Conservation (phyloP, 2,113 vertebrate species). For the Antigone vipio region DNA sequence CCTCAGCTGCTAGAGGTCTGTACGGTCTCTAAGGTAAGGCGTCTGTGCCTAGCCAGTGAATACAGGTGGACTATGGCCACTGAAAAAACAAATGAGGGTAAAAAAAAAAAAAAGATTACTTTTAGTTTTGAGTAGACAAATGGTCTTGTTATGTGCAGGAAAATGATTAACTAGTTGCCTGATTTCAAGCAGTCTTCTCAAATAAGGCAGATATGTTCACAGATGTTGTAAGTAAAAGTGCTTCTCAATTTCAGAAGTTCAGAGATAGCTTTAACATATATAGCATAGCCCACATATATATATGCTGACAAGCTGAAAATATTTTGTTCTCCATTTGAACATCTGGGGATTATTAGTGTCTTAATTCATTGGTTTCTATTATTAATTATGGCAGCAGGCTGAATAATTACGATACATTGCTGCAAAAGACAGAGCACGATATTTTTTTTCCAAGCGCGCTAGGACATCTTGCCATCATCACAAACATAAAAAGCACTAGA, state of each 20-base stretch:
- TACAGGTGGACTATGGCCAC: not conserved
- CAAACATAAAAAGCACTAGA: constrained; percentile 47
- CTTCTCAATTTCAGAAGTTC: constrained; percentile 6
- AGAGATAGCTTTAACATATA: not conserved
- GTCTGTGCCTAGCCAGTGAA: not conserved
- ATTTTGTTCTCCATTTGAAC: constrained; percentile 68
- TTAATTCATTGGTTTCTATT: constrained; percentile 71
- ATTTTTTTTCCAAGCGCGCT: constrained; percentile 29
- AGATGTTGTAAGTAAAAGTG: not conserved
- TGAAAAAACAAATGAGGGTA: not conserved
- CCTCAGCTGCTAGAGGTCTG: not conserved
- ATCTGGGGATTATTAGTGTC: constrained; percentile 74
- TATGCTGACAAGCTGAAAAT: constrained; percentile 69
- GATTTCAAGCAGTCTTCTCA: not conserved
- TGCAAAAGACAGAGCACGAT: constrained; percentile 44
- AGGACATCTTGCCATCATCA: constrained; percentile 63
- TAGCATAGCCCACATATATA: constrained; percentile 43
- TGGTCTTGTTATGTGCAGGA: not conserved
- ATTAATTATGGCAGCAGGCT: constrained; percentile 69
- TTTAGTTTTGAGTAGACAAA: not conserved
- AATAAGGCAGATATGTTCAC: not conserved
- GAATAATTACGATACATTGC: constrained; percentile 63
- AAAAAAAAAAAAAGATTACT: not conserved
- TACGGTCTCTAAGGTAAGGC: not conserved
- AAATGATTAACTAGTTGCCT: not conserved